Evolutionary conservation across 2,797 vertebrate species (phyloP).

Genomic region (Dryobates pubescens): DNA sequence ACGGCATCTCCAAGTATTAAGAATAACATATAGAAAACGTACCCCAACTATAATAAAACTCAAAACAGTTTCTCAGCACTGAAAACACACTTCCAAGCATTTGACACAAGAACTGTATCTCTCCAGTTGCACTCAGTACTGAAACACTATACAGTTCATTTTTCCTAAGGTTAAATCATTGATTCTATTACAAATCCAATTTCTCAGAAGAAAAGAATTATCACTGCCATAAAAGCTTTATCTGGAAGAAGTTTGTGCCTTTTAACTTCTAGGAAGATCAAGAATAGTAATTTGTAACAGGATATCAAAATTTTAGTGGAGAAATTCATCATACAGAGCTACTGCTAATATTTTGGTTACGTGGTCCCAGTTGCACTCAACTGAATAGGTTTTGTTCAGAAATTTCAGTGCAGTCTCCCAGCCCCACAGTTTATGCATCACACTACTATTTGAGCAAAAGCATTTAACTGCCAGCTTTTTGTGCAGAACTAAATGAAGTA

Average conservation of each 20-base stretch:
- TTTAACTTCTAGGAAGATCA: constrained; percentile 24
- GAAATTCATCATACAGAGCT: not conserved
- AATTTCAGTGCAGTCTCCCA: not conserved
- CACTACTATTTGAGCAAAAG: not conserved
- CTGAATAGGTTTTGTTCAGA: not conserved
- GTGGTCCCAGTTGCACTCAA: not conserved
- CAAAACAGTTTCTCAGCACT: not conserved
- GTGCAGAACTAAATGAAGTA: not conserved
- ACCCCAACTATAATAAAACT: not conserved
- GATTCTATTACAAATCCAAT: constrained; percentile 25
- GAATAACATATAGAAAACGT: not conserved
- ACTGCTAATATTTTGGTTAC: not conserved
- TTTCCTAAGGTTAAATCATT: constrained; percentile 40
- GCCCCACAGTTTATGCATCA: not conserved
- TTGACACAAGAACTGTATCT: not conserved
- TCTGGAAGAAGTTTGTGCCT: constrained; percentile 21
- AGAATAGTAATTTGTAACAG: constrained; percentile 11
- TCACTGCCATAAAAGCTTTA: constrained; percentile 24
- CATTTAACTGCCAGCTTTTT: not conserved
- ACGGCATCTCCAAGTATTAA: not conserved
- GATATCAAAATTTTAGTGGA: constrained; percentile 17
- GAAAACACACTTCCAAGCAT: not conserved
- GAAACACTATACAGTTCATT: constrained; percentile 20
- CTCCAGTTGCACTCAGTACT: not conserved
- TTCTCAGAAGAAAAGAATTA: constrained; percentile 47